Evolutionary conservation across 2,113 vertebrate genomes (phyloP), one percentile per base, ranked within the genome.

Genomic region (Oncorhynchus gorbuscha): DNA sequence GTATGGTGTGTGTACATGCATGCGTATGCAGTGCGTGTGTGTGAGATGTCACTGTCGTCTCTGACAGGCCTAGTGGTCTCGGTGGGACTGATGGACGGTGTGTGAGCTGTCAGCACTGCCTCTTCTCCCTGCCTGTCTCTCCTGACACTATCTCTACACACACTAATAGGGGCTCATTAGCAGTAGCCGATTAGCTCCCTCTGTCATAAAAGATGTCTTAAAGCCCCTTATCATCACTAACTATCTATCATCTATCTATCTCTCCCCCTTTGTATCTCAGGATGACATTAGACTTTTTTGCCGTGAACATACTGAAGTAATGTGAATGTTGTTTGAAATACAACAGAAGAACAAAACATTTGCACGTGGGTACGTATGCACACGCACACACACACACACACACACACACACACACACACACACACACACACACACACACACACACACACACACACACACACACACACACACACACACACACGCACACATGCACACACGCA

Each of bases 51-150:
- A 88, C 75, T 90, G 71, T 86, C 79, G 80, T 83, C 83, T 87
- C 82, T 89, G 81, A 91, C 84, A 90, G 81, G 82, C 84, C 83
- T 87, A 71, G 82, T 76, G 70, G 83, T 79, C 86, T 66, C 83
- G 79, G 79, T 81, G 87, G 87, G 86, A 88, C 83, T 81, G 76
- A 73, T 77, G 51, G 82, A 81, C 24, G 59, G 85, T 79, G 86
- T 90, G 90, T 86, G 85, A 93, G 88, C 90, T 93, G 91, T 93
- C 90, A 93, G 81, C 83, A 20, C 83, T 11, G 79, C 30, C 26
- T 39, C 18, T 76, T 70, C 81, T 61, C 65, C 76, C 83, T 74
- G 45, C 4, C 70, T 12, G 45, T 35, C 70, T 4, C 49, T 18
- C 26, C 24, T 59, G 74, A 75, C 81, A 82, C 79, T 81, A 89